Evolutionary conservation across 1,140 invertebrate genomes (phyloP), one percentile per base, ranked within the genome.

Genomic region (Drosophila bocqueti): DNA sequence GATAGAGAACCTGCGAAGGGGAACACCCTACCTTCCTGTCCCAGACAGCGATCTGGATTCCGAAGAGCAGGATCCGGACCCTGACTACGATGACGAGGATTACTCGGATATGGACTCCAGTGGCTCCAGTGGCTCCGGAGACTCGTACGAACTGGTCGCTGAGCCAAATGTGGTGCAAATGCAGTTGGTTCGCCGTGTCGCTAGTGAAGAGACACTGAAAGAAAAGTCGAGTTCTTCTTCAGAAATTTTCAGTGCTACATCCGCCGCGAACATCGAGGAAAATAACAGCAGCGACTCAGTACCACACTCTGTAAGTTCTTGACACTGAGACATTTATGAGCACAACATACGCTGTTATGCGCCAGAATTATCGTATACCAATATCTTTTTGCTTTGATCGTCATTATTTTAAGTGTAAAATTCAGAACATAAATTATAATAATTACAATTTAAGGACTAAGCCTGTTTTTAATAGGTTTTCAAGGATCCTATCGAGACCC

Each of bases 401-500:
- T 36, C 10, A 36, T 11, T 36, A 4, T 34, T 9, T 34, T 34
- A 11, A 11, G 31, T 34, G 31, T 34, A 34, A 34, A 34, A 34
- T 13, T 36, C 4, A 36, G 29, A 13, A 36, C 10, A 36, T 4
- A 11, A 36, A 36, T 4, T 11, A 34, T 36, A 11, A 21, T 11
- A 45, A 18, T 43, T 43, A 11, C 43, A 21, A 21, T 21, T 21
- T 13, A 24, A 46, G 10, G 11, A 47, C 45, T 7, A 45, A 4
- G 26, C 13, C 1, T 26, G 16, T 13, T 52, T 31, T 36, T 5
- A 13, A 38, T n/a, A 57, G 34, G 1, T 1, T 7, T 15, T 11
- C 29, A 21, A 31, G 38, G 34, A 58, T 4, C 29, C 74, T 36
- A 46, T 59, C 58, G 73, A 62, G 8, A 85, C 76, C 1, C 84